These are phyloP conservation scores for Allophyes oxyacanthae DNA, from an alignment of 2,888 invertebrate species.

Conservation along the genomic window DNA sequence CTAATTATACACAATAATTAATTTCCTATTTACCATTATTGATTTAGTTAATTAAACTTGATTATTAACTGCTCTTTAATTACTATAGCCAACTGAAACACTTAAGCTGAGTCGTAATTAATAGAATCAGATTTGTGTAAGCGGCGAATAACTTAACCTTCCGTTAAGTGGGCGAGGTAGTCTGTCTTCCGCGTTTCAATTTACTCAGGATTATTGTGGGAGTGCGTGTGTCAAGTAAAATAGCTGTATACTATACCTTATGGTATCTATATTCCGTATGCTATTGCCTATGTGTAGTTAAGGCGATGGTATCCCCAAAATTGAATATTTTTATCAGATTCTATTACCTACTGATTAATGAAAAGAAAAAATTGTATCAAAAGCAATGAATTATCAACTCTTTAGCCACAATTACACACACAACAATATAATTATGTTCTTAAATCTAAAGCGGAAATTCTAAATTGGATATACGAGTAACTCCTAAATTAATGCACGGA, in stretches of 20 bases:
- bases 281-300: too few relatives aligned
- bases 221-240: conserved; percentile 16
- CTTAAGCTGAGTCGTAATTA: conserved; percentile 47
- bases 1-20: conserved; percentile 29
- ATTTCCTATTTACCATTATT: conserved; percentile 27
- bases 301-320: too few relatives aligned
- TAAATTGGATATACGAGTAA: too few relatives aligned
- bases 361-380: too few relatives aligned
- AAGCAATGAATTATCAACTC: too few relatives aligned
- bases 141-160: conserved; percentile 48
- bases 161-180: conserved; percentile 33
- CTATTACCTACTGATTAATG: too few relatives aligned
- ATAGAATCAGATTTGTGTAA: conserved; percentile 50
- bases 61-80: conserved; percentile 43
- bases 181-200: conserved; percentile 50
- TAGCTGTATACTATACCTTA: conserved; percentile 10
- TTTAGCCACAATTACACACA: too few relatives aligned
- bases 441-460: too few relatives aligned
- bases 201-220: conserved; percentile 49
- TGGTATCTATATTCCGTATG: too few relatives aligned
- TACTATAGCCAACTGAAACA: conserved; percentile 40
- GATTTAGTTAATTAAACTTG: conserved; percentile 30
- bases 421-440: too few relatives aligned
- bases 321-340: too few relatives aligned
- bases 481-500: too few relatives aligned